Conservation (phyloP, 1,140 invertebrate genomes). For the Choristoneura fumiferana region DNA sequence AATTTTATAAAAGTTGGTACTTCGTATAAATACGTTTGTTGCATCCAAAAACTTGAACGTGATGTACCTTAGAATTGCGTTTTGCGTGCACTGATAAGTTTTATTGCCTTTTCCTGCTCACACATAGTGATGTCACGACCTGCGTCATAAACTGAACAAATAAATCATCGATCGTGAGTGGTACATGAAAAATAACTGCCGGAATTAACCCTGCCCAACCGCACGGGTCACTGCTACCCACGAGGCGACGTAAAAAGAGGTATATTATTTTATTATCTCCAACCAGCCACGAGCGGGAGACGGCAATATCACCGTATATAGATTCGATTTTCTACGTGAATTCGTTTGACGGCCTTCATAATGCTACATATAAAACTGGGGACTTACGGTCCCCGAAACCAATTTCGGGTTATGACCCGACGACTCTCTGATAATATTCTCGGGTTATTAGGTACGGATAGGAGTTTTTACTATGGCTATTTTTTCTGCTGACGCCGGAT, state of each 20-base stretch:
- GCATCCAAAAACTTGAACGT: too few species aligned
- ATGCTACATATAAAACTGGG: constrained; percentile 78
- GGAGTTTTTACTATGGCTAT: constrained; percentile 53
- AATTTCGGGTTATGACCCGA: constrained; percentile 77
- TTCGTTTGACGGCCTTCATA: constrained; percentile 78
- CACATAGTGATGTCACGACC: too few species aligned
- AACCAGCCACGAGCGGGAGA: constrained; percentile 66
- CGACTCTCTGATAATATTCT: constrained; percentile 76
- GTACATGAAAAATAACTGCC: constrained; percentile 18
- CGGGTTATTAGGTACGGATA: constrained; percentile 41
- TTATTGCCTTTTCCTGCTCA: too few species aligned
- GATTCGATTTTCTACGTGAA: constrained; percentile 79
- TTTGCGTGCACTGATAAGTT: too few species aligned
- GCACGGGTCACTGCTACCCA: constrained; percentile 31
- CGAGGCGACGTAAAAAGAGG: constrained; percentile 56
- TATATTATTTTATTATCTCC: constrained; percentile 72
- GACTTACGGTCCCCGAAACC: constrained; percentile 77
- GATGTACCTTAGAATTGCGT: too few species aligned
- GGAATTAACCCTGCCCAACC: constrained; percentile 19
- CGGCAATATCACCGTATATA: constrained; percentile 76
- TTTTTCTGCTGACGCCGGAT: constrained; percentile 66
- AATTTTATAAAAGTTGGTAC: too few species aligned
- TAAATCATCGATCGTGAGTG: neutral
- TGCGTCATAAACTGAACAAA: too few species aligned
- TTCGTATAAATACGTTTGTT: too few species aligned